Evolutionary conservation across 2,888 invertebrate genomes (phyloP), one percentile per base, ranked within the genome.

Genomic region (Allophyes oxyacanthae): DNA sequence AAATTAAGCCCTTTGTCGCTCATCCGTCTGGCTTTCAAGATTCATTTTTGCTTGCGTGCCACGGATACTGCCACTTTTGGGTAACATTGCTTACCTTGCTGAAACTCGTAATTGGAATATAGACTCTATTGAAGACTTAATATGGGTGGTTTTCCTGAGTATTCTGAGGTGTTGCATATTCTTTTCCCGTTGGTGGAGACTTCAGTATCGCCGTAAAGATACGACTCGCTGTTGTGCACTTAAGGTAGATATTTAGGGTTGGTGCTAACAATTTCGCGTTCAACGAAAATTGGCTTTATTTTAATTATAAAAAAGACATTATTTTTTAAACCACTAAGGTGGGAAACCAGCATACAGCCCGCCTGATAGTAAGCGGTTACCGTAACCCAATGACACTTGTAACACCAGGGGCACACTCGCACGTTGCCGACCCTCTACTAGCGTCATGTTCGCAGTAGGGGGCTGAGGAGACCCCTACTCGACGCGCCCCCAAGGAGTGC

Each of bases 1-100:
- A 89, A 86, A 86, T 86, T 85, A 86, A 88, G 78, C 80, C 81
- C 76, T 82, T 83, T 78, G 79, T 83, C 75, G 81, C 72, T 73
- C 59, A 66, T 71, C 66, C 67, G 64, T 77, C 72, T 64, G 60
- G 64, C 64, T 78, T 78, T 74, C 69, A 78, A 79, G 81, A 82
- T 68, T 72, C 78, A 84, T 82, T 84, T 83, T 87, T 79, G 79
- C 81, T 78, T 85, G 81, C 68, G 58, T 63, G 57, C 43, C 30
- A 48, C 49, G 75, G 63, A 64, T 72, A 58, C 67, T 50, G 49
- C 54, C 55, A 57, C 46, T 62, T 64, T 61, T 65, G 64, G 61
- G 59, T 71, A 74, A 65, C 75, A 63, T 72, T 78, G 72, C 73
- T 79, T 77, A 78, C 77, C 75, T 79, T 72, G 64, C 61, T 45